A percentile compares a stretch with the other conserved stretches of the same genome.
Conservation (phyloP, 2,888 invertebrate species). For the Leucoma salicis region DNA sequence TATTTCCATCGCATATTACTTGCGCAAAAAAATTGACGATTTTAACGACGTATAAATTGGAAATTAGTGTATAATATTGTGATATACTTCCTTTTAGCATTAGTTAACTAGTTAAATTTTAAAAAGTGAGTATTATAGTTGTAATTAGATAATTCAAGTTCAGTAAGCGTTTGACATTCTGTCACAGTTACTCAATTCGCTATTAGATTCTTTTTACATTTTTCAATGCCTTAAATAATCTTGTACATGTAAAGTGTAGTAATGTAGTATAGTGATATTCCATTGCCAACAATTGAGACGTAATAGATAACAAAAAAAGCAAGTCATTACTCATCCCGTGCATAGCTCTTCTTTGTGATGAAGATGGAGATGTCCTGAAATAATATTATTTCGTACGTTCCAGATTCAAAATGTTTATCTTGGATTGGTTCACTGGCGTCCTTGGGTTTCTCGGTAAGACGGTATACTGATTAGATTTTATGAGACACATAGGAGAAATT, state of each 20-base stretch:
- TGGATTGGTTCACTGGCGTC: conserved; percentile 98
- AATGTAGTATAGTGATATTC: conserved; percentile 35
- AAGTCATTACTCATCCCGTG: conserved; percentile 62
- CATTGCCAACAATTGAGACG: conserved; percentile 42
- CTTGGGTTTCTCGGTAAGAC: conserved; percentile 95
- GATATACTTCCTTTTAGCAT: conserved; percentile 71
- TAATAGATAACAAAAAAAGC: conserved; percentile 53
- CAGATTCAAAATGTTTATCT: conserved; percentile 92
- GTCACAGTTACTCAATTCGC: conserved; percentile 76
- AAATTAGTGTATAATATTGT: conserved; percentile 73
- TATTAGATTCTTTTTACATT: conserved; percentile 58
- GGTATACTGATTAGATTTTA: conserved; percentile 6
- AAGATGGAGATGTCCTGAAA: conserved; percentile 35
- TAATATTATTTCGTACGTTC: conserved; percentile 53
- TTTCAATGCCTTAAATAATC: conserved; percentile 40
- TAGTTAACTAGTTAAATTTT: conserved; percentile 75
- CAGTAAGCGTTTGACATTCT: conserved; percentile 69
- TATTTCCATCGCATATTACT: conserved; percentile 57
- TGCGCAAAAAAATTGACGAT: conserved; percentile 62
- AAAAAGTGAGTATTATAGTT: conserved; percentile 69
- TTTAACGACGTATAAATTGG: conserved; percentile 68
- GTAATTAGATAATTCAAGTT: conserved; percentile 48
- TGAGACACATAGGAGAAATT: too few relatives aligned
- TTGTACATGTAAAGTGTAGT: conserved; percentile 37
- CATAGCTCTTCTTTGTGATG: conserved; percentile 61